Base-by-base conservation (phyloP, 2,888 invertebrate genomes). In the Ischnura elegans region DNA sequence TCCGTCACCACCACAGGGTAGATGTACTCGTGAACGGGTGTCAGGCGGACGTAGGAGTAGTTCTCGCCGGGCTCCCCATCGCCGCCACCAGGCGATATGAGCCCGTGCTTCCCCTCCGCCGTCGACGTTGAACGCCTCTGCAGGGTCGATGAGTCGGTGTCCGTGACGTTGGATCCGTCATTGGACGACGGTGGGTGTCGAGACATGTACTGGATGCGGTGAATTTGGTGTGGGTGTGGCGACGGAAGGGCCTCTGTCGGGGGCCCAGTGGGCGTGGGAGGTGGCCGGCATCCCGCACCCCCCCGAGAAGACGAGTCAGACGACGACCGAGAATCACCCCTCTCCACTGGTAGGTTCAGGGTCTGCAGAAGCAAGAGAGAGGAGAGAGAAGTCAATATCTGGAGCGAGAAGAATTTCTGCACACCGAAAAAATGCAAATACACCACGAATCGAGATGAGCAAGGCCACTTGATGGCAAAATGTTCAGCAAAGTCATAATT, bases 11-110 rank as follows among this genome's bases (percentile, higher is more conserved):
- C 97, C 94, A 97, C 97, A 0, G 98, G 98, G 96, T 99, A 99
- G 95, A 98, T 97, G 96, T 99, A 99, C 95, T 99, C 99, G 96
- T 98, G 98, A 94, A 97, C 97, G 94, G 98, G 97, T 87, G 98
- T 97, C 95, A 98, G 96, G 95, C 98, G 98, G 94, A 99, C 98
- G 95, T 98, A 98, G 47, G 98, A 98, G 96, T 98, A 98, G 94
- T 97, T 97, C 76, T 95, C 93, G 45, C 47, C 84, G n/a, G 87
- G 93, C 29, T 93, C 90, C n/a, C 93, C 93, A 42, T 87, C 93
- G 36, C 90, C 93, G 46, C 66, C 84, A 21, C 93, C 43, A 8
- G 84, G 84, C 0, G 84, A 84, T 16, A 85, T 84, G 36, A 85
- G 94, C 87, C 96, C 94, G 96, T 95, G 96, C 95, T 97, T 96